Evolutionary conservation across 2,113 vertebrate species (phyloP).

Genomic region (Laticauda laticaudata): DNA sequence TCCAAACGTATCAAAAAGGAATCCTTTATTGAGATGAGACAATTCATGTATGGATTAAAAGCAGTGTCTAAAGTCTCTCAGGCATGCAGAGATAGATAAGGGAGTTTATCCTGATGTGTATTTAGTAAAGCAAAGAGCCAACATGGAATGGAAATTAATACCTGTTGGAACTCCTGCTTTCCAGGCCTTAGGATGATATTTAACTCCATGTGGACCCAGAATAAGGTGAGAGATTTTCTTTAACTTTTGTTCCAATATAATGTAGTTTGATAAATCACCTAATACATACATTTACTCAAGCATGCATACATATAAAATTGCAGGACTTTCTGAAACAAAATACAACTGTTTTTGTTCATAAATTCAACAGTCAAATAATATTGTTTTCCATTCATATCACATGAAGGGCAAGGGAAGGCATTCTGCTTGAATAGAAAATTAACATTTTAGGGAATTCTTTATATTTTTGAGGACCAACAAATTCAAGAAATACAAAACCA

Average conservation of each 20-base stretch:
- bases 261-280: not conserved
- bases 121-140: too few relatives aligned
- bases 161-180: not conserved
- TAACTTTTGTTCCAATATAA: not conserved
- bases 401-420: not conserved
- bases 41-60: too few relatives aligned
- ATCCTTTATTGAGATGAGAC: too few relatives aligned
- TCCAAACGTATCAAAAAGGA: too few relatives aligned
- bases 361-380: not conserved
- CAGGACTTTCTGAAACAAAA: not conserved
- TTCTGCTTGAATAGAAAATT: not conserved
- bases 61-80: too few relatives aligned
- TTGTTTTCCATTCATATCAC: not conserved
- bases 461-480: not conserved
- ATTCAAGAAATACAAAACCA: not conserved
- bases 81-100: too few relatives aligned
- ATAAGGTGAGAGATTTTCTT: not conserved
- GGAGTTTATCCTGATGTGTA: too few relatives aligned
- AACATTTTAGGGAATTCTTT: not conserved
- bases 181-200: not conserved
- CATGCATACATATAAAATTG: not conserved
- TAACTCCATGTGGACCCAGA: not conserved
- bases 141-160: not conserved
- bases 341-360: not conserved
- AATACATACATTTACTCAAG: not conserved